phyloP scores from a whole-genome alignment of 2,888 invertebrate genomes.

The Lampropteryx suffumata region DNA sequence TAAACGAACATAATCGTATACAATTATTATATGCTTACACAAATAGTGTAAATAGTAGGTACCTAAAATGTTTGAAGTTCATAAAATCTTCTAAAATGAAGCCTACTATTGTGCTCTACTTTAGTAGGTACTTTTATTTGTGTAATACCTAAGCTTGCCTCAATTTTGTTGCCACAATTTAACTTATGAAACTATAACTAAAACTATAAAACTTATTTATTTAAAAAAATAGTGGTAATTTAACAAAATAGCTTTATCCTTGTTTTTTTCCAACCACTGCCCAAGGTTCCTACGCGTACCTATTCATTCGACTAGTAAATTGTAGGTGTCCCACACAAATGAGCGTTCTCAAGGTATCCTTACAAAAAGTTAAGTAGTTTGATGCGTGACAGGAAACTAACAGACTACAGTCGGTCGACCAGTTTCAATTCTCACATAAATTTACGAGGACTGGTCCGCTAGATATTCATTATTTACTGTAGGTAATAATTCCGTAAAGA shows the following conservation, averaged over 20 bases:
- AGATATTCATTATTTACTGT: constrained; percentile 11
- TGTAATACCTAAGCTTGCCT: no score
- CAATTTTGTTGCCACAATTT: no score
- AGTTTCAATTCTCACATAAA: constrained; percentile 33
- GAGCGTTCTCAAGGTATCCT: constrained; percentile 45
- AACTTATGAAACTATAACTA: no score
- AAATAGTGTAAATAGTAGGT: no score
- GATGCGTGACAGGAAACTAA: constrained; percentile 41
- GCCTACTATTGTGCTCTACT: no score
- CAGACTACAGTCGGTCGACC: constrained; percentile 10
- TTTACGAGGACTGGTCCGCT: constrained; percentile 15
- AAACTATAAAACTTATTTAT: no score
- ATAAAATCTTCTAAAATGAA: no score
- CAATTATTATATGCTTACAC: no score
- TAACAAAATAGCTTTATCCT: constrained; percentile 7
- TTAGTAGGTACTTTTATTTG: no score
- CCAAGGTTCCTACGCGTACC: constrained; percentile 6
- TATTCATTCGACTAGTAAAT: constrained; percentile 14
- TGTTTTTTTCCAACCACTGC: constrained; percentile 1
- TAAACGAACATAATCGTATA: no score
- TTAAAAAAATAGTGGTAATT: constrained; percentile 3
- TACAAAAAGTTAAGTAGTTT: constrained; percentile 43
- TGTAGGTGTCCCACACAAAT: constrained; percentile 7
- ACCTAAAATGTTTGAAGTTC: no score
- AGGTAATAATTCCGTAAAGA: neutral